Base-by-base conservation (phyloP, 2,113 vertebrate species). In the Laticauda laticaudata region DNA sequence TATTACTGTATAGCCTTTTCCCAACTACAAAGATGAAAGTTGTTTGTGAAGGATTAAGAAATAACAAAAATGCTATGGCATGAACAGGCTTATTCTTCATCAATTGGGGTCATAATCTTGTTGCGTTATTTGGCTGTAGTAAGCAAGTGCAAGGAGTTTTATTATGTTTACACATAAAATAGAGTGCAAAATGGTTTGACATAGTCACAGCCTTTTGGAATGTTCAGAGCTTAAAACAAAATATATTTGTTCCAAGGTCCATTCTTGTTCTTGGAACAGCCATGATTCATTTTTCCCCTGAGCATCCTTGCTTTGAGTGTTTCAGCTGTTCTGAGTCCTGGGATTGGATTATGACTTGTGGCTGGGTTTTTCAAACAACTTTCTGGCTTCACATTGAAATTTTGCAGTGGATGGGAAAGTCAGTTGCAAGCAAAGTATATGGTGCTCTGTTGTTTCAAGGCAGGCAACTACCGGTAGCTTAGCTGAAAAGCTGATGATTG, bases 1-100 rank as follows among this genome's bases (percentile, higher is more conserved):
- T 64, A 11, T 24, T 89, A n/a, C 29, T 51, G 81, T 86, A 51
- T 20, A 43, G 81, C 48, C 56, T 81, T 93, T 88, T 81, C 45
- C 51, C 51, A 8, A 48, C 29, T 92, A 26, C 75, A 92, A 94
- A 56, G 0, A 0, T 51, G 61, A 87, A 75, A 85, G 92, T 1
- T 90, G 51, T 39, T 93, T 75, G 5, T 54, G 87, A 53, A 89
- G 39, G 55, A 48, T 53, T 45, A 91, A 85, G 56, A 95, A 95
- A 75, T 21, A 88, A 34, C n/a, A 91, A 92, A 55, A 69, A 1
- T 39, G 14, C 88, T 48, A 93, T 56, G 87, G 89, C 15, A 3
- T 2, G 81, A 93, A 91, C 43, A 24, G 0, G 3, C 88, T 29
- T n/a, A 1, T 57, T 92, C 90, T 93, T 92, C 39, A 91, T 69